Evolutionary conservation across 2,113 vertebrate genomes (phyloP), one percentile per base, ranked within the genome.

Genomic region (Microcebus lehilahytsara): DNA sequence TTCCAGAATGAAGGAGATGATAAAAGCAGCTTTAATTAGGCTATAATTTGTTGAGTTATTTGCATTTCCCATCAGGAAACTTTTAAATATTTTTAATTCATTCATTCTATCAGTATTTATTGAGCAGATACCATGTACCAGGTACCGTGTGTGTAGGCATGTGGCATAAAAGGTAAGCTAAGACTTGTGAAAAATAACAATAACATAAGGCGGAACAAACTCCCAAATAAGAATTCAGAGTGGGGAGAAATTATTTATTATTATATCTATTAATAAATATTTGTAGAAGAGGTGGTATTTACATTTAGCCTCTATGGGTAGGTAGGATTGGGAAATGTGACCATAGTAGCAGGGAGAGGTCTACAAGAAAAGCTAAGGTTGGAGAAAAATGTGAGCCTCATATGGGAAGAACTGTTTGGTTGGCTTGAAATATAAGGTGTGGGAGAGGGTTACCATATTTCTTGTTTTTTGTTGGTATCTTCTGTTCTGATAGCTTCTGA

Each of bases 41-140:
- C n/a, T 64, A 20, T 11, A 62, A 66, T 78, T 69, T 95, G 46
- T 34, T 90, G 37, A 94, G 37, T 42, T 3, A 14, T 80, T n/a
- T 91, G 9, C 22, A 23, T 67, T 75, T n/a, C 71, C 40, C 17
- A 17, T 91, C 22, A 51, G 79, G 46, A 88, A 88, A 86, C 5
- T 37, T 85, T 71, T 37, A 77, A 85, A 32, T 62, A 51, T 40
- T 89, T 95, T 93, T 37, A 89, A 78, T 83, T 74, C 20, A 83
- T 23, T 56, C 20, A 56, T 77, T 78, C 20, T 4, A 34, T 25
- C 3, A 46, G 9, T 49, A 58, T 49, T 85, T 42, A 40, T 19
- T 64, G 23, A 72, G 25, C 16, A 62, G 34, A 69, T 78, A 58
- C 37, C n/a, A 11, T n/a, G 5, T n/a, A 6, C 9, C 62, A 58